These are phyloP conservation scores for Ischnura elegans DNA, from an alignment of 2,888 invertebrate species.

Conservation along the genomic window DNA sequence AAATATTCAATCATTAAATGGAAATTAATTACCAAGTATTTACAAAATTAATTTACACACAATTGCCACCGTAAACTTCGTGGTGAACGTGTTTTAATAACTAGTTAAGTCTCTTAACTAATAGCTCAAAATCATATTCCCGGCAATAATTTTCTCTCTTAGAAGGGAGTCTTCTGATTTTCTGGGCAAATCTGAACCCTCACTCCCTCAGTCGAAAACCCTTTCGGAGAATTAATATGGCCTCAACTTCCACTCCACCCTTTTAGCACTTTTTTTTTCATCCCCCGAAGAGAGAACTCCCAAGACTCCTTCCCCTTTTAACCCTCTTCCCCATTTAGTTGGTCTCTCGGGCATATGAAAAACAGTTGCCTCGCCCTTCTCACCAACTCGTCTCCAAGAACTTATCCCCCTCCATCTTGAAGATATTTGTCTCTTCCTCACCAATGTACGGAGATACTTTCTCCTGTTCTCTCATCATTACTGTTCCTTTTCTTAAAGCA, in stretches of 20 bases:
- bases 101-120: background rate
- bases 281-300: background rate
- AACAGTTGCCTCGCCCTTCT: no score
- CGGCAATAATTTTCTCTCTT: background rate
- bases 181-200: background rate
- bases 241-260: background rate
- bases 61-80: background rate
- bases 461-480: no score
- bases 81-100: background rate
- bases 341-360: background rate
- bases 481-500: no score
- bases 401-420: no score
- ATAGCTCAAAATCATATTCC: background rate
- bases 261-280: background rate
- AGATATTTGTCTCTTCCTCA: no score
- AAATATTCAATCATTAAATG: no score
- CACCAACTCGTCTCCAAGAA: no score
- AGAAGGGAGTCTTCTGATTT: background rate
- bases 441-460: no score
- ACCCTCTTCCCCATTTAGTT: background rate
- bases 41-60: no score
- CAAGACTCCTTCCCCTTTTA: no score
- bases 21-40: no score
- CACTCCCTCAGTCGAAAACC: no score
- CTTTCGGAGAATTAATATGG: background rate